Evolutionary conservation across 2,888 invertebrate genomes (phyloP), one percentile per base, ranked within the genome.

Genomic region (Teleogryllus oceanicus): DNA sequence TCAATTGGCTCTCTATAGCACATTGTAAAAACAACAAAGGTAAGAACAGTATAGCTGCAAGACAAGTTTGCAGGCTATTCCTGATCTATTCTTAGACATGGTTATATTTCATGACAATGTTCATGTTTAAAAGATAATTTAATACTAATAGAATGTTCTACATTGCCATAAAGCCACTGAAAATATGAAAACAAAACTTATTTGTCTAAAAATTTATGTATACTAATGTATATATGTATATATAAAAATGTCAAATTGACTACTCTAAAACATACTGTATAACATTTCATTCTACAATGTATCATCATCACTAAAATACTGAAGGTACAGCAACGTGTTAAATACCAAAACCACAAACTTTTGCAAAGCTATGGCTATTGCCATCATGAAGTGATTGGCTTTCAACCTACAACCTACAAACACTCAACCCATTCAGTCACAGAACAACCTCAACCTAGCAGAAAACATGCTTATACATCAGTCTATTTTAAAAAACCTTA

Each of bases 271-370:
- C n/a, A 13, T 62, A 62, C 13, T 62, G 13, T n/a, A 62, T 62
- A 18, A 62, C 62, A 62, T n/a, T n/a, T 18, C 8, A n/a, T 16
- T 18, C 13, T 62, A 18, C 62, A 18, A 13, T 62, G 16, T 62
- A 62, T 18, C n/a, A 51, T 18, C 51, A n/a, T 62, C 62, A 18
- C n/a, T 62, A 62, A n/a, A 62, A 62, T 62, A 62, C 62, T 62
- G 62, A 18, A 62, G 62, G 62, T 62, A 62, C 16, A 62, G 62
- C 62, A 16, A 62, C 13, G n/a, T 37, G 37, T 62, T 62, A 62
- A 62, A 62, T 62, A 62, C 62, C 62, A 62, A 62, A 62, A 62
- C 62, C 62, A 62, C 62, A 62, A 62, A 62, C 62, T 62, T 62
- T 62, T 62, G 62, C 11, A 62, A 62, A 62, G 62, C 62, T 62